Conservation (phyloP, 30 jellyfish, hydroid and myxozoan species). For the Euphysa ruthae region DNA sequence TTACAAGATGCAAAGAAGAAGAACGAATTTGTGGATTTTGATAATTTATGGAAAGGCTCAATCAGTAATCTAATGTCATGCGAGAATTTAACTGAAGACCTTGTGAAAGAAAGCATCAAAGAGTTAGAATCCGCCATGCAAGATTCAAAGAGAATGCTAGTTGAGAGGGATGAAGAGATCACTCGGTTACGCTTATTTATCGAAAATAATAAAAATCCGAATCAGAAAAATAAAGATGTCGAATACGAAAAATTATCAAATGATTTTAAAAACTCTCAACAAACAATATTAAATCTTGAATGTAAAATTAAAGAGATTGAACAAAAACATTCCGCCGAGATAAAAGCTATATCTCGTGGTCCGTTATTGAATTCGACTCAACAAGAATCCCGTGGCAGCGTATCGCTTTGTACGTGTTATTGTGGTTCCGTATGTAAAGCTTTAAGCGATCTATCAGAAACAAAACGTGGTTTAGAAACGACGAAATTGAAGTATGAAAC, state of each 20-base stretch:
- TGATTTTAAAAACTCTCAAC: slow-evolving; percentile 59
- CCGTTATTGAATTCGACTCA: not conserved
- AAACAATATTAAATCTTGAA: slow-evolving; percentile 47
- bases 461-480: slow-evolving; percentile 46
- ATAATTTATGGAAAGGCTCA: slow-evolving; percentile 70
- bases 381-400: slow-evolving; percentile 1
- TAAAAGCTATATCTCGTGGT: not conserved
- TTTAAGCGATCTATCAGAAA: slow-evolving; percentile 53
- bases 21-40: slow-evolving; percentile 26
- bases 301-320: slow-evolving; percentile 28
- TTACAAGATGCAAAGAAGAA: not conserved
- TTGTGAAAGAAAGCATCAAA: slow-evolving; percentile 68
- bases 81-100: slow-evolving; percentile 80
- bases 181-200: slow-evolving; percentile 33
- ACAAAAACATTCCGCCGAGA: not conserved
- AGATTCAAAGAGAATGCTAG: slow-evolving; percentile 58
- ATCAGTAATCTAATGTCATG: slow-evolving; percentile 63
- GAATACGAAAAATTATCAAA: slow-evolving; percentile 7
- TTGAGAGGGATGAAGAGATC: slow-evolving; percentile 68
- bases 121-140: slow-evolving; percentile 79
- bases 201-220: slow-evolving; percentile 13
- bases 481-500: slow-evolving; percentile 60
- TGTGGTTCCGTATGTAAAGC: slow-evolving; percentile 91
- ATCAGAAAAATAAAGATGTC: slow-evolving; percentile 32
- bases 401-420: slow-evolving; percentile 79